Evolutionary conservation across 2,888 invertebrate species (phyloP), one percentile per base, ranked within the genome.

Genomic region (Drymonia ruficornis): DNA sequence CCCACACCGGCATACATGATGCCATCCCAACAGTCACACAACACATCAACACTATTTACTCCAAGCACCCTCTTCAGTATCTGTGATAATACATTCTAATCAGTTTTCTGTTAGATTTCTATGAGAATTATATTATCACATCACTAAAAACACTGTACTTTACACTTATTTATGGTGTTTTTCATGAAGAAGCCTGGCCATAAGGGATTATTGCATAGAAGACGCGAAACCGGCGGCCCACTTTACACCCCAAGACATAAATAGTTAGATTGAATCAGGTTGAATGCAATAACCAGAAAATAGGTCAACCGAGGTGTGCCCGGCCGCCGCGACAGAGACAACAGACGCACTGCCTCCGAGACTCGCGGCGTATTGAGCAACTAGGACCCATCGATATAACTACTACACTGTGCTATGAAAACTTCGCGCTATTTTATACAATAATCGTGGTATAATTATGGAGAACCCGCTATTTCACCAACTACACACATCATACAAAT

Each of bases 231-330:
- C 81, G 83, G 80, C 80, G 84, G 76, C 87, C 90, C 81, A 87
- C 72, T 85, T 89, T 82, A 79, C 83, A 86, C 81, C 87, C 87
- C 74, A 77, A 82, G 82, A 87, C 85, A 86, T 87, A 89, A 89
- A 90, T 91, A 91, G 85, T 84, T 86, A 88, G 83, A 81, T 85
- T 81, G 84, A 80, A 91, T 84, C 85, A 88, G 83, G 81, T 85
- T 81, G 84, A 80, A 91, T 91, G 91, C 91, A 92, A 82, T 89
- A 91, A 82, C 84, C 88, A 89, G 92, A 89, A 92, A 88, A 91
- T 92, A 91, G 92, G 92, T 92, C 92, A 92, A 81, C 84, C 84
- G 89, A 91, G 91, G 91, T 91, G 91, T 87, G 91, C 89, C 91
- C 87, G 84, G 84, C 78, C 85, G 75, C 81, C 81, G 79, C 80